phyloP scores from a whole-genome alignment of 2,888 invertebrate genomes.

The Drosophila differens region DNA sequence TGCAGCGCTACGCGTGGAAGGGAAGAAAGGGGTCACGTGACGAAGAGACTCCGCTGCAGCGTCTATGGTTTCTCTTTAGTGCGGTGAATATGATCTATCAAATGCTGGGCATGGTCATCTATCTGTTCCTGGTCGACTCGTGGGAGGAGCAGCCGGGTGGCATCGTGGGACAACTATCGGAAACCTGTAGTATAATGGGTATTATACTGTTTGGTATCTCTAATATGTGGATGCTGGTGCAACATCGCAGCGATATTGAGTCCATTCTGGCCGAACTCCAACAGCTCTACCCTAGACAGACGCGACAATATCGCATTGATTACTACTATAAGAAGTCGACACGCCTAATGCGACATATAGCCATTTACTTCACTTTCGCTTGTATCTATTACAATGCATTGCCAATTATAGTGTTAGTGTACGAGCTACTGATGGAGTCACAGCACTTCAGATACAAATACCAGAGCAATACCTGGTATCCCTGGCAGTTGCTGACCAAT shows the following conservation, averaged over 20 bases:
- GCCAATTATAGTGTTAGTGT: conserved; percentile 66
- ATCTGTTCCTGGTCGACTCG: conserved; percentile 42
- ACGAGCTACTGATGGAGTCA: conserved; percentile 52
- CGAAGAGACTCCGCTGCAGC: conserved; percentile 6
- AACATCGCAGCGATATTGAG: conserved; percentile 57
- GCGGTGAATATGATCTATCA: conserved; percentile 70
- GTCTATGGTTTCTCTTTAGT: conserved; percentile 57
- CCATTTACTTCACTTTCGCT: conserved; percentile 64
- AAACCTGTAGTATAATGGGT: conserved; percentile 71
- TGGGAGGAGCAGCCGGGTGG: conserved; percentile 9
- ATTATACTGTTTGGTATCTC: conserved; percentile 61
- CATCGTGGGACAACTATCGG: conserved; percentile 52
- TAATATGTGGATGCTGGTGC: conserved; percentile 69
- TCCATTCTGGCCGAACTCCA: conserved; percentile 54
- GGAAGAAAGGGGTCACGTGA: conserved; percentile 16
- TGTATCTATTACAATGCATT: conserved; percentile 67
- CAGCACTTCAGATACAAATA: conserved; percentile 55
- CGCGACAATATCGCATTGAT: conserved; percentile 45
- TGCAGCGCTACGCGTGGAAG: conserved; percentile 61
- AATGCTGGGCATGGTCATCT: conserved; percentile 68
- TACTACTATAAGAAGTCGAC: conserved; percentile 57
- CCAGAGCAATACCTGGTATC: conserved; percentile 83
- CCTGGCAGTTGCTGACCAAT: conserved; percentile 66
- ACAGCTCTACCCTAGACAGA: conserved; percentile 11
- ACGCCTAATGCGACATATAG: conserved; percentile 61